Base-by-base conservation (phyloP, 2,113 vertebrate genomes). In the Rhodinocichla rosea region DNA sequence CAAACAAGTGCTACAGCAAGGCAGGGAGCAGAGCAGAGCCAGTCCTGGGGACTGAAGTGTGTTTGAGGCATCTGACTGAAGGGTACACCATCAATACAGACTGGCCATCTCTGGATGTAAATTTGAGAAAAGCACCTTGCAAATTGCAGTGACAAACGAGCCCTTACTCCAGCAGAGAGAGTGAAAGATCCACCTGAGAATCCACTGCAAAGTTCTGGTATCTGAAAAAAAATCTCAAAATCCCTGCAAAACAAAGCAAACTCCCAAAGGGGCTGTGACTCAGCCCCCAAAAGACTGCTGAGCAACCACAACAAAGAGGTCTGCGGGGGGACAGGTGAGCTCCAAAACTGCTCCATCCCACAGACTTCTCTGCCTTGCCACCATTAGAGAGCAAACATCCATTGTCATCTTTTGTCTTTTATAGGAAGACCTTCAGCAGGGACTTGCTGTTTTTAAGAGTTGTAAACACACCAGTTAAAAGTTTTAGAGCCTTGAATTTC, bases 1-100 rank as follows among this genome's bases (percentile, higher is more conserved):
- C 24, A n/a, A 33, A 27, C 0, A 0, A 81, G 50, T 1, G 23
- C 39, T 68, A 7, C 28, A 57, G 33, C n/a, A 83, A 26, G 44
- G 33, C 50, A 75, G 33, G 45, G 52, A 82, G 20, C 0, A 0
- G 49, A 35, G 33, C 45, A 69, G 76, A 90, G 76, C n/a, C 33
- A 68, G 7, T 13, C 20, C 37, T 39, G 26, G 14, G 27, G 13
- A 45, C 9, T 32, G 0, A 74, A 82, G 39, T 0, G 6, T 9
- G 18, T 27, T 35, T 50, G 63, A 86, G 30, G 49, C 37, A 52
- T 13, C 33, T 24, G 18, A 49, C 13, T 55, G 47, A 40, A 81
- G 9, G 15, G 35, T 32, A n/a, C 1, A 0, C 4, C 47, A 68
- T 27, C 59, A 19, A 4, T 5, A 52, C 63, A 52, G 23, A 50